These are phyloP conservation scores for Drosophila ogumai DNA, from an alignment of 1,140 invertebrate species.

Conservation along the genomic window DNA sequence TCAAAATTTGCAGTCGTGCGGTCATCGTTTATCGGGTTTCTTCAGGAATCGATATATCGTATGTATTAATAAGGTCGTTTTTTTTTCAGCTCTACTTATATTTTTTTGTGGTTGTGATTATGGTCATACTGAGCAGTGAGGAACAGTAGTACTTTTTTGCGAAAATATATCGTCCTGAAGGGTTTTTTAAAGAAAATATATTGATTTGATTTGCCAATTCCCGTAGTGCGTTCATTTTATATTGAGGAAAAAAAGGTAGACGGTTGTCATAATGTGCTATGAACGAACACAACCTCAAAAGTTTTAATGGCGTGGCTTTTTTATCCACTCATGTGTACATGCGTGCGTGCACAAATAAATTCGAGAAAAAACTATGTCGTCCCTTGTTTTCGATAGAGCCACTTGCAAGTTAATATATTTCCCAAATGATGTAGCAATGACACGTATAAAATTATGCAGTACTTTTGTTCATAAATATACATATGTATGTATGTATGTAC, in stretches of 20 bases:
- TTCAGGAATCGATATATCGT: neutral
- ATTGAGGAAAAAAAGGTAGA: constrained; percentile 18
- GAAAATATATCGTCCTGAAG: constrained; percentile 24
- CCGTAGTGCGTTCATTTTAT: constrained; percentile 7
- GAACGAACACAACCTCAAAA: constrained; percentile 67
- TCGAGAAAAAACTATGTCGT: constrained; percentile 6
- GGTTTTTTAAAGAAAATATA: constrained; percentile 25
- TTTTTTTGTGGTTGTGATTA: constrained; percentile 11
- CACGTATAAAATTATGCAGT: constrained; percentile 18
- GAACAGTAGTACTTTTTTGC: constrained; percentile 24
- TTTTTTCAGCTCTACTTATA: constrained; percentile 4
- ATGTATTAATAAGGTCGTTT: too few species aligned
- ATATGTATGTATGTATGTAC: neutral
- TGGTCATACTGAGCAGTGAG: constrained; percentile 32
- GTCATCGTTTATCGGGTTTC: too few species aligned
- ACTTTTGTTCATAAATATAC: constrained; percentile 5
- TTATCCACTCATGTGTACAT: constrained; percentile 40
- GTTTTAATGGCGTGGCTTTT: constrained; percentile 65
- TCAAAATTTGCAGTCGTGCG: neutral
- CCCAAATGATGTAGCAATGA: constrained; percentile 1
- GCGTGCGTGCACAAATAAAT: constrained; percentile 25
- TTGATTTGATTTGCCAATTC: constrained; percentile 21
- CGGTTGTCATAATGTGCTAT: neutral
- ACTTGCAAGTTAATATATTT: constrained; percentile 5
- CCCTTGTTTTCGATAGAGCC: constrained; percentile 5